Percentiles rank a stretch among this genome's conserved stretches.
phyloP scores from a whole-genome alignment of 2,888 invertebrate species.

The Macropis europaea region DNA sequence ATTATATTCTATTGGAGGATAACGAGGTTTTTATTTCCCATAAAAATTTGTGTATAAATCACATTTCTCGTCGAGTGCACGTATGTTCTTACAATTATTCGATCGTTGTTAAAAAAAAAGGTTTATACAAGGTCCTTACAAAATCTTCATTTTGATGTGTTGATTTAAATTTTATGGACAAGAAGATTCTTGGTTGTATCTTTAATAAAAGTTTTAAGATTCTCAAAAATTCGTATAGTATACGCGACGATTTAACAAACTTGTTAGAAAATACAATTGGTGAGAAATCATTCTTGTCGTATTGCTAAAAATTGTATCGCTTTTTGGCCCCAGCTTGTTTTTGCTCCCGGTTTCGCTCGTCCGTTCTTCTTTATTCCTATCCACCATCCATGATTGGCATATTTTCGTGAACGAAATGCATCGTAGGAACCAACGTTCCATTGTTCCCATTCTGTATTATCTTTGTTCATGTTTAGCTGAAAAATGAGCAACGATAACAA shows the following conservation, averaged over 20 bases:
- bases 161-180: neutral
- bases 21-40: constrained; percentile 29
- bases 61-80: neutral
- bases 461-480: constrained; percentile 78
- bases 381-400: constrained; percentile 83
- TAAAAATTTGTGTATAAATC: neutral
- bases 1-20: constrained; percentile 69
- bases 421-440: constrained; percentile 82
- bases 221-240: neutral
- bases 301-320: constrained; percentile 82
- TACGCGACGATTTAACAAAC: neutral
- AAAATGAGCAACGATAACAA: constrained; percentile 40
- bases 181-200: neutral
- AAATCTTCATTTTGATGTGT: neutral
- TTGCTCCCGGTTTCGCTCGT: constrained; percentile 82
- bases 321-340: constrained; percentile 82
- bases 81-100: neutral
- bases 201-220: neutral
- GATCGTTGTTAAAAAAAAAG: neutral
- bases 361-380: constrained; percentile 84
- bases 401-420: constrained; percentile 82
- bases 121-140: neutral
- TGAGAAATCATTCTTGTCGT: constrained; percentile 43
- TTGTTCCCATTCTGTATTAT: constrained; percentile 82
- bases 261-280: neutral